Base-by-base conservation (phyloP, 1,140 invertebrate species). In the Popillia japonica region DNA sequence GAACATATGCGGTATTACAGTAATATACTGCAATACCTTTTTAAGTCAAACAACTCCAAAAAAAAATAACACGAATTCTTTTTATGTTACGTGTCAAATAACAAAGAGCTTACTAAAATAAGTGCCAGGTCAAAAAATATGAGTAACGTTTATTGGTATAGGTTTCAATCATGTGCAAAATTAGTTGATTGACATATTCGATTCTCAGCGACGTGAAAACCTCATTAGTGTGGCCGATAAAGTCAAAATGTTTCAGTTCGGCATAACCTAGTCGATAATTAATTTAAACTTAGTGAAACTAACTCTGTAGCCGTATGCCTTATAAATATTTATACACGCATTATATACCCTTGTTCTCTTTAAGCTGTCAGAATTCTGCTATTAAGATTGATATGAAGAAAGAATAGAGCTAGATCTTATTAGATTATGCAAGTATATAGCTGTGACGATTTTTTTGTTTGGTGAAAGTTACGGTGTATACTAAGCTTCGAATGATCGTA, bases 131-230 rank as follows among this genome's bases (percentile, higher is more conserved):
- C 10, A 55, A 55, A 55, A 55, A 55, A n/a, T n/a, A 55, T 17
- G 14, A 17, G 4, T n/a, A 55, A 17, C 17, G 17, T n/a, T 55
- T 55, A 55, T 11, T 17, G 14, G 4, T n/a, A 55, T 17, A 55
- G 48, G 17, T 55, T 55, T 17, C 14, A 55, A 55, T 55, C 48
- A 55, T 3, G 14, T 55, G 48, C 14, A n/a, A 55, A 55, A 55
- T 55, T 55, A 55, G 48, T 55, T 55, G 48, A 55, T 55, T 55
- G 48, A 6, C 48, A 55, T 55, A 55, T 17, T 55, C 48, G 14
- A 55, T 55, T 55, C 48, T n/a, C 3, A n/a, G 11, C 48, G 14
- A 55, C n/a, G n/a, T n/a, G 14, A 55, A 55, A 55, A 55, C 48
- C 48, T 55, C n/a, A 55, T 55, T 55, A 55, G 48, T n/a, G 42